phyloP scores from a whole-genome alignment of 2,888 invertebrate genomes.

The Dicycla oo region DNA sequence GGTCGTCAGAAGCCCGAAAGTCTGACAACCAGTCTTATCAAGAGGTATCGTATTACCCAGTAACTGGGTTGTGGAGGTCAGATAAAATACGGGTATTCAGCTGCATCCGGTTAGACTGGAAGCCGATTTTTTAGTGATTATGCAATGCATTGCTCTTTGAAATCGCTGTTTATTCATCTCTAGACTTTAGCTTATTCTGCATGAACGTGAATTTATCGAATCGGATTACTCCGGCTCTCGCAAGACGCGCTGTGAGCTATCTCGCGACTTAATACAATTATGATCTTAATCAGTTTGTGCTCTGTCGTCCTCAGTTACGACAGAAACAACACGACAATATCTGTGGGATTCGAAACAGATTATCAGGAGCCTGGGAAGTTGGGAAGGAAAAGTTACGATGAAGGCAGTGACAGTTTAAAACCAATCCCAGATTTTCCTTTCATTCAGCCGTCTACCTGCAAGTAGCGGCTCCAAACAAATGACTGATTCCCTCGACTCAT shows the following conservation, averaged over 20 bases:
- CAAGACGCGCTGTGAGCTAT: constrained; percentile 30
- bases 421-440: constrained; percentile 18
- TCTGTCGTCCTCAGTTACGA: constrained; percentile 24
- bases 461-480: constrained; percentile 43
- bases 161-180: constrained; percentile 19
- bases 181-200: neutral
- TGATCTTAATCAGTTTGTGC: constrained; percentile 52
- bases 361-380: constrained; percentile 10
- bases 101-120: no score
- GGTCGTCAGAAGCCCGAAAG: no score
- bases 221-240: constrained; percentile 33
- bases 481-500: constrained; percentile 47
- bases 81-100: no score
- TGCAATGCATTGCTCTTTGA: constrained; percentile 17
- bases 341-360: constrained; percentile 4
- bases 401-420: constrained; percentile 8
- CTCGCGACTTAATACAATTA: constrained; percentile 50
- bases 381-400: constrained; percentile 5
- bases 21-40: no score
- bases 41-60: no score
- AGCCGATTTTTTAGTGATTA: no score
- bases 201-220: constrained; percentile 38
- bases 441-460: constrained; percentile 4
- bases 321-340: constrained; percentile 22
- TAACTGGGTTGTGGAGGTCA: no score